phyloP scores from a whole-genome alignment of 2,888 invertebrate genomes.

The Drosophila fulvimacula region DNA sequence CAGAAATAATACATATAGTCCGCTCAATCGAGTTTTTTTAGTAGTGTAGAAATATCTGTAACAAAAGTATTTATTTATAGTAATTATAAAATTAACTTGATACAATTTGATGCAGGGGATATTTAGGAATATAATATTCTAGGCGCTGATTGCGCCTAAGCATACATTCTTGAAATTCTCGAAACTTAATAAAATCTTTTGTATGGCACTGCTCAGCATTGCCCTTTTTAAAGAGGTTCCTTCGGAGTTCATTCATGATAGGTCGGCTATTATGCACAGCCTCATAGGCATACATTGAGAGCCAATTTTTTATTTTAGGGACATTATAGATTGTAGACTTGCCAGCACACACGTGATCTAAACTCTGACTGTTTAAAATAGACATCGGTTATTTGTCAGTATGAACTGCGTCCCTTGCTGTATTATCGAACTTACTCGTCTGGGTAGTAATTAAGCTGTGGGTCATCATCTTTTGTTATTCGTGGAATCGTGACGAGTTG shows the following conservation, averaged over 20 bases:
- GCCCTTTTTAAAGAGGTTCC: not conserved
- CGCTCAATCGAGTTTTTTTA: no score
- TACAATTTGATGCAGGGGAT: constrained; percentile 14
- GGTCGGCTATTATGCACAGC: not conserved
- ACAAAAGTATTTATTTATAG: not conserved
- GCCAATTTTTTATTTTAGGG: constrained; percentile 9
- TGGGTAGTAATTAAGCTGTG: not conserved
- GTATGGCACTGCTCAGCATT: constrained; percentile 24
- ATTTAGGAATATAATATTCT: constrained; percentile 34
- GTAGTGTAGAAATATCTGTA: not conserved
- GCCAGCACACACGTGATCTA: constrained; percentile 18
- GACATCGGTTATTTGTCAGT: not conserved
- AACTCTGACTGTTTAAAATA: not conserved
- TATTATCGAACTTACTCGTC: constrained; percentile 7
- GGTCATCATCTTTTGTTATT: not conserved
- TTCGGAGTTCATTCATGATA: constrained; percentile 2
- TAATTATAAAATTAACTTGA: not conserved
- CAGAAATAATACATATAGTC: no score
- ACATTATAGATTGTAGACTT: constrained; percentile 22
- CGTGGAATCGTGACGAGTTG: not conserved
- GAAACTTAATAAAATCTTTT: not conserved
- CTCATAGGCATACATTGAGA: not conserved
- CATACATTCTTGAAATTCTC: constrained; percentile 11
- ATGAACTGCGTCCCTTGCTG: not conserved
- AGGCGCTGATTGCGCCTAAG: constrained; percentile 21